Percentiles rank a stretch among this genome's conserved stretches.
These are phyloP conservation scores for Hydrotaea diabolus DNA, from an alignment of 2,888 invertebrate species.

Conservation along the genomic window DNA sequence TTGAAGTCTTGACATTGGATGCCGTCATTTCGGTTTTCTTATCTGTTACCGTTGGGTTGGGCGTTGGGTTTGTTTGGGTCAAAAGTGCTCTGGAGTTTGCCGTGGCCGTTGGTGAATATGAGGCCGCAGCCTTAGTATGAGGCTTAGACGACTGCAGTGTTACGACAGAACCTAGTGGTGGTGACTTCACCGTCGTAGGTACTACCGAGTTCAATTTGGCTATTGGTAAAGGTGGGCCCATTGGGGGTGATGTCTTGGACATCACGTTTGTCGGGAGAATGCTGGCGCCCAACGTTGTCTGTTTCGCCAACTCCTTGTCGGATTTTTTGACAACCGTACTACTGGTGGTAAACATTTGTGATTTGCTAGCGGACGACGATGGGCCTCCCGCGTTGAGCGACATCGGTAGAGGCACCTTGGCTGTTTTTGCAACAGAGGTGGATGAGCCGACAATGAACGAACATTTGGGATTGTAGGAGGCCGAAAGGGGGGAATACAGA, in stretches of 20 bases:
- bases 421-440: conserved; percentile 44
- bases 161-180: conserved; percentile 55
- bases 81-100: background rate
- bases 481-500: conserved; percentile 72
- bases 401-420: conserved; percentile 72
- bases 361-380: conserved; percentile 64
- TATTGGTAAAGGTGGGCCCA: conserved; percentile 82
- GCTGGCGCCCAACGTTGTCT: conserved; percentile 57
- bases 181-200: conserved; percentile 52
- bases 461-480: conserved; percentile 71
- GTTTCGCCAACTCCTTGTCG: conserved; percentile 49
- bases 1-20: background rate
- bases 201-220: conserved; percentile 81
- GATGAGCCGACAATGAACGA: conserved; percentile 58
- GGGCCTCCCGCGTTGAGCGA: conserved; percentile 73
- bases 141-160: conserved; percentile 24
- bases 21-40: background rate
- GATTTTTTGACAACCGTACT: conserved; percentile 56
- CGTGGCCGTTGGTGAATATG: background rate
- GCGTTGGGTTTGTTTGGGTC: no score
- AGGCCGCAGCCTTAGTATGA: conserved; percentile 1
- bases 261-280: conserved; percentile 53
- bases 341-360: conserved; percentile 52
- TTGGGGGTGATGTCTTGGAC: conserved; percentile 75
- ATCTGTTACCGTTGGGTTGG: background rate